Evolutionary conservation across 2,888 invertebrate species (phyloP), one percentile per base, ranked within the genome.

Genomic region (Acrobasis suavella): DNA sequence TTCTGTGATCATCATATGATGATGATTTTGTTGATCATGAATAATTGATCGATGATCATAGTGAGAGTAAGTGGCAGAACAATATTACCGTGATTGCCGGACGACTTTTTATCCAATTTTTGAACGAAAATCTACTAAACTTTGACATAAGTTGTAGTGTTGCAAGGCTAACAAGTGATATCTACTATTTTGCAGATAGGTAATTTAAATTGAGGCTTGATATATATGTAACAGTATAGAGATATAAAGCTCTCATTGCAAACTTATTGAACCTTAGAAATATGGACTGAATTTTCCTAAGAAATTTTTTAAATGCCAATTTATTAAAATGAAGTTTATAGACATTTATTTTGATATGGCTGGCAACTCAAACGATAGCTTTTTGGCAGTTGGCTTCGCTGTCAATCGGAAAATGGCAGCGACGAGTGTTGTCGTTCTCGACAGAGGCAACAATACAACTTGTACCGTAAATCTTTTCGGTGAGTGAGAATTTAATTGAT

Each of bases 381-480:
- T 81, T 55, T 85, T 87, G 86, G 85, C 87, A 86, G 87, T 87
- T 86, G 70, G 85, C 82, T 86, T 88, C 72, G 85, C 89, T 91
- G 92, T 92, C 92, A 92, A 92, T 89, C 85, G 86, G 85, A 93
- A 94, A 94, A 94, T 94, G 94, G 94, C 94, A 95, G 97, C 97
- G 93, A 97, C 97, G 87, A 97, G 97, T 95, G 97, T 98, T 93
- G 97, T 98, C 92, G 97, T 98, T 85, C 94, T 97, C 85, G 97
- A 98, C 93, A 95, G 98, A 91, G 98, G 98, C 91, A 97, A 98
- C 94, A 98, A 98, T 93, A 98, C 98, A 89, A 97, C 98, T 88
- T 98, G 97, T 93, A 97, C 98, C 84, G 97, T 98, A 90, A 98
- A 98, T 94, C 95, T 98, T 92, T 98, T 98, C 93, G 98, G 98